Evolutionary conservation across 2,888 invertebrate genomes (phyloP).

Genomic region (Amblyjoppa fuscipennis): DNA sequence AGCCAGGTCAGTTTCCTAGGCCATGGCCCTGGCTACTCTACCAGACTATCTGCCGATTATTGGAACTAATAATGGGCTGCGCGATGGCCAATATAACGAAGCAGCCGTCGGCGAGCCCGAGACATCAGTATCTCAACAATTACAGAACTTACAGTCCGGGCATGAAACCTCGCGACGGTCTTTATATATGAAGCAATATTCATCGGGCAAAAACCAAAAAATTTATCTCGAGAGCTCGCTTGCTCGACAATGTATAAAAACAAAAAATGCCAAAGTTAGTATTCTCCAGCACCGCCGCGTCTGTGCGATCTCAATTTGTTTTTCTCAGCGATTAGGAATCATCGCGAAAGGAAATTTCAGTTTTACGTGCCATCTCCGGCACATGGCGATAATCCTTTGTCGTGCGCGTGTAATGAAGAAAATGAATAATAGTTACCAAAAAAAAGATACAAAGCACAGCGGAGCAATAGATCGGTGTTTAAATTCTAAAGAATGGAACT

Average conservation of each 20-base stretch:
- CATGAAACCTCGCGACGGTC: conserved; percentile 82
- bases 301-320: conserved; percentile 14
- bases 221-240: conserved; percentile 8
- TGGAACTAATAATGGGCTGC: conserved; percentile 86
- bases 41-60: conserved; percentile 86
- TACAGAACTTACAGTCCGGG: conserved; percentile 83
- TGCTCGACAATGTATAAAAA: conserved; percentile 31
- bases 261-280: conserved; percentile 47
- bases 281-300: conserved; percentile 45
- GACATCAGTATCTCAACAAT: conserved; percentile 82
- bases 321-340: conserved; percentile 5
- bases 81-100: conserved; percentile 87
- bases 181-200: conserved; percentile 68
- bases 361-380: conserved; percentile 19
- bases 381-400: conserved; percentile 12
- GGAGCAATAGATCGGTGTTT: conserved; percentile 77
- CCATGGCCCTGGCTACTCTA: conserved; percentile 87
- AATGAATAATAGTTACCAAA: conserved; percentile 10
- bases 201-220: conserved; percentile 36
- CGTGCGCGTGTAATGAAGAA: conserved; percentile 7
- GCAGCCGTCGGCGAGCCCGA: conserved; percentile 85
- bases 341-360: conserved; percentile 27
- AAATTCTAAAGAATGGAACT: conserved; percentile 77
- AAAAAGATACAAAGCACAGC: conserved; percentile 55
- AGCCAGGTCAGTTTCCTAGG: conserved; percentile 77